Conservation (phyloP, 2,113 vertebrate genomes). For the Progne subis region DNA sequence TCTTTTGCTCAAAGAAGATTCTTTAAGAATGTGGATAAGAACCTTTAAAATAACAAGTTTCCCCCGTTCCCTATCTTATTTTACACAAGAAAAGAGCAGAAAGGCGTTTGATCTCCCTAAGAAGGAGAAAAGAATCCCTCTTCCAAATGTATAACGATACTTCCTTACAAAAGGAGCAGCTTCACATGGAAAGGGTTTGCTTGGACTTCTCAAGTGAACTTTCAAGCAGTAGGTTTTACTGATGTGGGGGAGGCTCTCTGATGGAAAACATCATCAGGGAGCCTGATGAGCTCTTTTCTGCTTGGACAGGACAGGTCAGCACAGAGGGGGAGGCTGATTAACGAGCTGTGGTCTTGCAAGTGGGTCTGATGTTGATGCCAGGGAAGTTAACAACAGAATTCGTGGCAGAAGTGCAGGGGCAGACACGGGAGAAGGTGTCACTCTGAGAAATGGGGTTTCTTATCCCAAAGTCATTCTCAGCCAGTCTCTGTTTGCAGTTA, state of each 20-base stretch:
- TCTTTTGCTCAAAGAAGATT: not conserved
- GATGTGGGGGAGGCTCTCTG: not conserved
- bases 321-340: not conserved
- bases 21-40: not conserved
- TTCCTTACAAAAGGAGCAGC: not conserved
- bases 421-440: not conserved
- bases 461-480: not conserved
- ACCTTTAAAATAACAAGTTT: not conserved
- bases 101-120: slow-evolving; percentile 1
- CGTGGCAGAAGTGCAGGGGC: not conserved
- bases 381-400: not conserved
- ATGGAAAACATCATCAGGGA: not conserved
- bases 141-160: not conserved
- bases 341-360: not conserved
- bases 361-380: fast-evolving
- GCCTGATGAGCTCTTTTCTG: no score
- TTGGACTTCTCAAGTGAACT: not conserved
- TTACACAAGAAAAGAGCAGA: slow-evolving; percentile 8
- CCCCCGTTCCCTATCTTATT: not conserved
- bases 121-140: not conserved
- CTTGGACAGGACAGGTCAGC: fast-evolving
- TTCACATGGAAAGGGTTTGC: not conserved
- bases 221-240: not conserved
- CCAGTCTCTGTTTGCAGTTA: not conserved
- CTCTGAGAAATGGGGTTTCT: not conserved